Evolutionary conservation across 1,140 invertebrate genomes (phyloP).

Genomic region (Zaprionus capensis): DNA sequence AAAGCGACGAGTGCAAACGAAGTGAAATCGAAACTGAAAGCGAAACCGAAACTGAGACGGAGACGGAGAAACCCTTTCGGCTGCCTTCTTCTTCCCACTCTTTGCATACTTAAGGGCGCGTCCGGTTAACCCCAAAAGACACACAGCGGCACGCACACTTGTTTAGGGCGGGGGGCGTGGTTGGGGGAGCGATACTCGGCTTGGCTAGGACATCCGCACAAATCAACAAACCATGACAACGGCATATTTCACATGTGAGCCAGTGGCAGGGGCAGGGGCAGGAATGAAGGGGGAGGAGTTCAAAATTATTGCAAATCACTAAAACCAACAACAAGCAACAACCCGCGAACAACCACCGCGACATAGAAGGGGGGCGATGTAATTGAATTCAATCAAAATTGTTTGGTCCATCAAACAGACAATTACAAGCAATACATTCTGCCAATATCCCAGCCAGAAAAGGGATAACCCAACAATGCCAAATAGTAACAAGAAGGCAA

Average conservation of each 20-base stretch:
- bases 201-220: conserved; percentile 63
- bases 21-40: conserved; percentile 55
- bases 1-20: conserved; percentile 32
- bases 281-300: background rate
- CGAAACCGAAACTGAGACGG: conserved; percentile 28
- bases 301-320: conserved; percentile 83
- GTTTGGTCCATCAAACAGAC: conserved; percentile 83
- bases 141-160: background rate
- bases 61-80: conserved; percentile 46
- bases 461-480: conserved; percentile 9
- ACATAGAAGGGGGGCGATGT: conserved; percentile 42
- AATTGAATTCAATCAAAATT: conserved; percentile 84
- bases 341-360: conserved; percentile 46
- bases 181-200: conserved; percentile 14
- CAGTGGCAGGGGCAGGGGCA: background rate
- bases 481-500: conserved; percentile 3
- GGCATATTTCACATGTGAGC: conserved; percentile 76
- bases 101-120: conserved; percentile 52
- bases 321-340: conserved; percentile 65
- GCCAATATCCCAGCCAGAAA: conserved; percentile 23
- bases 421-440: conserved; percentile 73
- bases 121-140: conserved; percentile 50
- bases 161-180: background rate
- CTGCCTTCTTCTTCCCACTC: conserved; percentile 5
- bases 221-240: conserved; percentile 81